Percentiles rank a stretch among this genome's conserved stretches.
Conservation (phyloP, 2,797 vertebrate genomes). For the Gallinago solitaria region DNA sequence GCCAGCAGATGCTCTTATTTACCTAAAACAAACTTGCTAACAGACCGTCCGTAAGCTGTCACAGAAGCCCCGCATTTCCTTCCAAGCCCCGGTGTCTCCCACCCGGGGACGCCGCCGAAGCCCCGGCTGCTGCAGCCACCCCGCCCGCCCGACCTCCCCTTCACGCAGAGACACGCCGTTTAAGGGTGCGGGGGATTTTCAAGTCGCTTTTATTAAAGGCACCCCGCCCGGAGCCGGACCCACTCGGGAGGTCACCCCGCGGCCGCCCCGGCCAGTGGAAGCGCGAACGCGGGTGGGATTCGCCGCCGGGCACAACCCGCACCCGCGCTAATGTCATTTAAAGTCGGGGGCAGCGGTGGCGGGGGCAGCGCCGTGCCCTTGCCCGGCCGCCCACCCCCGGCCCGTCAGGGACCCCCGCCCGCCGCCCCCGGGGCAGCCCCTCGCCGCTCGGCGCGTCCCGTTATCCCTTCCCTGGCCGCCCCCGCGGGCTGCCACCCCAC, state of each 20-base stretch:
- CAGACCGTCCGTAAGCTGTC: neutral
- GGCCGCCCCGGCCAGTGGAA: neutral
- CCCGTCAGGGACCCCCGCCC: neutral
- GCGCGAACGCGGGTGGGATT: neutral
- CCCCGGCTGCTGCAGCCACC: neutral
- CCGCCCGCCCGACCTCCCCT: rapidly evolving
- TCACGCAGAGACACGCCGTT: rapidly evolving
- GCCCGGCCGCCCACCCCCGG: neutral
- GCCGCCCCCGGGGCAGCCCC: neutral
- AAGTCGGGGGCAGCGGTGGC: neutral
- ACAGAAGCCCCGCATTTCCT: rapidly evolving
- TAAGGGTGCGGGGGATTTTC: rapidly evolving
- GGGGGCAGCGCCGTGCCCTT: neutral
- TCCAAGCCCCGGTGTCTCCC: rapidly evolving
- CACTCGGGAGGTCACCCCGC: rapidly evolving
- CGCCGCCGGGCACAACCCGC: neutral
- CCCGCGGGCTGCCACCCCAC: neutral
- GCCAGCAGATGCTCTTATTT: neutral
- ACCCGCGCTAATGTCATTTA: neutral
- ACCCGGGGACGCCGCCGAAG: rapidly evolving
- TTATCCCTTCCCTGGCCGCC: neutral
- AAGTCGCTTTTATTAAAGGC: rapidly evolving
- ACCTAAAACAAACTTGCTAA: neutral
- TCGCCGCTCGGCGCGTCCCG: neutral
- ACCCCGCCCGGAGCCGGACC: rapidly evolving